Percentiles rank a stretch among this genome's conserved stretches.
Conservation (phyloP, 2,888 invertebrate species). For the Phalangium opilio region DNA sequence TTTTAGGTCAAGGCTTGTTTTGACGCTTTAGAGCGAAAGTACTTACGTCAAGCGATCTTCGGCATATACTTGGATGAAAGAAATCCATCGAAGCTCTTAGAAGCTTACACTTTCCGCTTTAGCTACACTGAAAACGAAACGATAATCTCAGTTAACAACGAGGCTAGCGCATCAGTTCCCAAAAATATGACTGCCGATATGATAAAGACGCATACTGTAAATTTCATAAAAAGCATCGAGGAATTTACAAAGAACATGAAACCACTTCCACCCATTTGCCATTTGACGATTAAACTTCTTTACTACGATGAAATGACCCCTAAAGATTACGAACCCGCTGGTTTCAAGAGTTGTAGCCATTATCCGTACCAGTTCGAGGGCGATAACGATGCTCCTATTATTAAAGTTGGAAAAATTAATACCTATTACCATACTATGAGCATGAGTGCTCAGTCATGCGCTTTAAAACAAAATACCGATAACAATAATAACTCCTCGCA, state of each 20-base stretch:
- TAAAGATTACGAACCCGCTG: slow-evolving; percentile 3
- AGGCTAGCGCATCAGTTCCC: background rate
- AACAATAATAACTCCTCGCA: too few species aligned
- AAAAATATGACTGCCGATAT: background rate
- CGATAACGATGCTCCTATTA: background rate
- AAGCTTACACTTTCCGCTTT: slow-evolving; percentile 3
- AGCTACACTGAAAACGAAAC: background rate
- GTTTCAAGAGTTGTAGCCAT: background rate
- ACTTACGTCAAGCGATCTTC: background rate
- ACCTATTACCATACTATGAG: background rate
- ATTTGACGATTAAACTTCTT: slow-evolving; percentile 3
- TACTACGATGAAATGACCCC: slow-evolving; percentile 6
- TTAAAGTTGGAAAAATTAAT: background rate
- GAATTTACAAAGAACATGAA: background rate
- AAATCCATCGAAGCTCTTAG: background rate
- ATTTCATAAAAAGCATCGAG: too few species aligned
- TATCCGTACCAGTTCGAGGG: slow-evolving; percentile 1
- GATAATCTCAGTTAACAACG: background rate
- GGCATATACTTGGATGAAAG: background rate
- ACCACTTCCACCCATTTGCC: background rate
- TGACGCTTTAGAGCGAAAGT: slow-evolving; percentile 3
- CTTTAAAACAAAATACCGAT: too few species aligned
- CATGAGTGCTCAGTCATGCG: too few species aligned
- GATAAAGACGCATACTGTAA: too few species aligned
- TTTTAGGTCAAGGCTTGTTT: slow-evolving; percentile 1